Conservation (phyloP, 2,888 invertebrate genomes). For the Drosophila recens region DNA sequence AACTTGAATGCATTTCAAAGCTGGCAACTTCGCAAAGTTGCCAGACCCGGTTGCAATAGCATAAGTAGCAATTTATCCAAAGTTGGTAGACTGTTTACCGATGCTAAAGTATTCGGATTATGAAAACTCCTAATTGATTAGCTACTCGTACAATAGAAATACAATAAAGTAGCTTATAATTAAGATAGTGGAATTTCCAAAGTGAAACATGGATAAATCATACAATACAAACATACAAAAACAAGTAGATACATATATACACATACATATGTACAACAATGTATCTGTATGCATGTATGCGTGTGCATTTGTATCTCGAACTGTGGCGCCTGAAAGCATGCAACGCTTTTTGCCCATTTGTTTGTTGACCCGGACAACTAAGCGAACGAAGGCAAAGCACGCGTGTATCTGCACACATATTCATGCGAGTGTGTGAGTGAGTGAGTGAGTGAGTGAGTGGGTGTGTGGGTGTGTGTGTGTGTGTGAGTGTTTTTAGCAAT, state of each 20-base stretch:
- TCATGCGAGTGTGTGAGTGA: not conserved
- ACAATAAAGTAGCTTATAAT: not conserved
- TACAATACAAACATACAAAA: not conserved
- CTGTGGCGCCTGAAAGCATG: conserved; percentile 57
- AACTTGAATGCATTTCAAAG: conserved; percentile 5
- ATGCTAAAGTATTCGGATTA: conserved; percentile 4
- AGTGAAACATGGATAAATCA: not conserved
- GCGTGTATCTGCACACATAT: conserved; percentile 22
- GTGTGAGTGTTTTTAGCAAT: conserved; percentile 19
- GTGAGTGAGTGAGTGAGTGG: not conserved
- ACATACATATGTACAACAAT: not conserved
- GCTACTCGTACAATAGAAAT: not conserved
- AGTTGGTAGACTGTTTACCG: conserved; percentile 9
- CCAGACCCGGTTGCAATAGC: conserved; percentile 1
- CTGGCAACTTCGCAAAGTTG: not conserved
- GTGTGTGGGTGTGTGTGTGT: conserved; percentile 11
- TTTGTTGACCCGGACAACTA: conserved; percentile 58
- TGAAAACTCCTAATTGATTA: conserved; percentile 11
- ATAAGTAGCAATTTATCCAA: not conserved
- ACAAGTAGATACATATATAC: not conserved
- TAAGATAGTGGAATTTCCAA: not conserved
- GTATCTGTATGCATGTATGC: not conserved
- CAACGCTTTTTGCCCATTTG: conserved; percentile 58
- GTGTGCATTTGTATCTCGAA: conserved; percentile 32
- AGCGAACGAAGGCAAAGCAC: conserved; percentile 42